Evolutionary conservation across 1,140 invertebrate species (phyloP).

Genomic region (Gryon sp.): DNA sequence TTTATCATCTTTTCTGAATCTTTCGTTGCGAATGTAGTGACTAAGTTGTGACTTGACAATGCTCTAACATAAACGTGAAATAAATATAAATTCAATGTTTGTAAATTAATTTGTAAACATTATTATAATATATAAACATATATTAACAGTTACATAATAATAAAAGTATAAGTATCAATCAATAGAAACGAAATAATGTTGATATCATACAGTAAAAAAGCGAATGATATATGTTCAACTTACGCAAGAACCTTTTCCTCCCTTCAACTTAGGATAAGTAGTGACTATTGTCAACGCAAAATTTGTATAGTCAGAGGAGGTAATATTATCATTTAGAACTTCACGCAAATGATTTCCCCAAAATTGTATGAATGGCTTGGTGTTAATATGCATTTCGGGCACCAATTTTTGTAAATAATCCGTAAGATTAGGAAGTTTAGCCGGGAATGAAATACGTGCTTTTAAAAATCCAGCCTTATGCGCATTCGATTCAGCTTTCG

Average conservation of each 20-base stretch:
- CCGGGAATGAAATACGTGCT: neutral
- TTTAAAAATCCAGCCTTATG: neutral
- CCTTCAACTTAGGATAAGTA: constrained; percentile 1
- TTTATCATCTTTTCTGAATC: neutral
- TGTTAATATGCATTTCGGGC: neutral
- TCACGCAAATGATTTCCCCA: constrained; percentile 1
- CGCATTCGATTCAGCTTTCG: too few species aligned
- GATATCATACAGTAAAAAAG: too few species aligned
- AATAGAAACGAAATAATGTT: too few species aligned
- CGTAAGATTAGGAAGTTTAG: neutral
- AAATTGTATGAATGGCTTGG: neutral
- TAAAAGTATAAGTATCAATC: too few species aligned
- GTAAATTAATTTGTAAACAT: too few species aligned
- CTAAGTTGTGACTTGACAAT: neutral
- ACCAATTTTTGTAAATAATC: neutral
- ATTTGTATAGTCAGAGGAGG: neutral
- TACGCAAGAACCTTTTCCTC: constrained; percentile 5
- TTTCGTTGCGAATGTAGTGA: neutral
- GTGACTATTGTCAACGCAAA: neutral
- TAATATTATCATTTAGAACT: neutral
- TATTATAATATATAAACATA: too few species aligned
- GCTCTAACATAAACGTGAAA: neutral
- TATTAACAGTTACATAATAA: too few species aligned
- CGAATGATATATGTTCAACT: too few species aligned
- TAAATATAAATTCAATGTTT: too few species aligned